Base-by-base conservation (phyloP, 2,797 vertebrate genomes). In the Lagocephalus sceleratus region DNA sequence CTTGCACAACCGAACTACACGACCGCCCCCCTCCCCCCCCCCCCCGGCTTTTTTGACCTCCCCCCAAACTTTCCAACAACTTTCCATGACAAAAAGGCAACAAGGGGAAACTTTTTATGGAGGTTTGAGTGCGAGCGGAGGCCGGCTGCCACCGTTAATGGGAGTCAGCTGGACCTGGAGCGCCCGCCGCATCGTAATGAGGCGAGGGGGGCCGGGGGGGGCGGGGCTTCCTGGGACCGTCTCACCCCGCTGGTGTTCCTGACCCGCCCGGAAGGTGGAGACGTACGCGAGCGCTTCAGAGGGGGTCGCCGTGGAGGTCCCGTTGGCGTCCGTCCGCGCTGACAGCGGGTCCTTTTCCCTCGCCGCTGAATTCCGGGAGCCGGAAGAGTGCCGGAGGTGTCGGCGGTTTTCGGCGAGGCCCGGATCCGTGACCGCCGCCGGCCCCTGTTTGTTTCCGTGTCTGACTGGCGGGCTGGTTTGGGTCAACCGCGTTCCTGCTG, bases 51-150 rank as follows among this genome's bases (percentile, higher is more conserved):
- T 16, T 5, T 3, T 46, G 21, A 58, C 26, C 7, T 1, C 3
- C 26, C 26, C 8, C 9, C n/a, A 55, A 60, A 14, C 32, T 35
- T 35, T 35, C 32, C 8, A 22, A 59, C 59, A 67, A 72, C 63
- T 85, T 85, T 83, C 78, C 80, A 76, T 71, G 73, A 69, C 66
- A 78, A 46, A 63, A 63, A 71, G 63, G 66, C 63, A 74, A 67
- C 66, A 44, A 67, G 58, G 60, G 80, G 76, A 66, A 79, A 68
- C 57, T 62, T 77, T 83, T 77, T 74, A 78, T 71, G 43, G 71
- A 68, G 64, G 64, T 63, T 50, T 61, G 73, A 60, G 64, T 46
- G 65, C 47, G 60, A 61, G 54, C 50, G 56, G 60, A 66, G 72
- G 42, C 67, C 40, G 71, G 63, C 69, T 78, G 73, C 72, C 63